Evolutionary conservation across 2,888 invertebrate genomes (phyloP).

Genomic region (Ennomos fuscantarius): DNA sequence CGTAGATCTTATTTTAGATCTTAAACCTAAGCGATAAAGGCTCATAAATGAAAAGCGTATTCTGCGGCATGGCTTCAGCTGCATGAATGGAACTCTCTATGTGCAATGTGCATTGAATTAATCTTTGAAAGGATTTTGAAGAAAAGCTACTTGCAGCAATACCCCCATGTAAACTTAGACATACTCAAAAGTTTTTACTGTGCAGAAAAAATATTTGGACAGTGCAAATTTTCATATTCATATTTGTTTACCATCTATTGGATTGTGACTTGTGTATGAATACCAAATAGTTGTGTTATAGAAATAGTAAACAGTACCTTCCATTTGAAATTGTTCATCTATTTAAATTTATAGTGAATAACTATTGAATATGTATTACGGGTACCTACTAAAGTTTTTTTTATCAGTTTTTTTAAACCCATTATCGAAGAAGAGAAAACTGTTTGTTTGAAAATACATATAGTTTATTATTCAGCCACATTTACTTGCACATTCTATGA

Average conservation of each 20-base stretch:
- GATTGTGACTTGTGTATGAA: too few species aligned
- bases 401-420: too few species aligned
- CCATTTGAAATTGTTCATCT: constrained; percentile 26
- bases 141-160: constrained; percentile 9
- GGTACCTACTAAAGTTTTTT: constrained; percentile 21
- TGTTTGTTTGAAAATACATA: constrained; percentile 32
- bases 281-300: too few species aligned
- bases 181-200: too few species aligned
- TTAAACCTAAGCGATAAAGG: constrained; percentile 5
- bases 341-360: constrained; percentile 29
- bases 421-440: constrained; percentile 26
- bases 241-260: too few species aligned
- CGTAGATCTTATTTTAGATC: constrained; percentile 2
- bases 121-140: constrained; percentile 51
- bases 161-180: background rate
- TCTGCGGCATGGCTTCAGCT: constrained; percentile 42
- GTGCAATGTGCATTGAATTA: constrained; percentile 47
- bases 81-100: constrained; percentile 43
- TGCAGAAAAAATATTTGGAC: too few species aligned
- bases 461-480: constrained; percentile 33
- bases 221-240: too few species aligned
- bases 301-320: constrained; percentile 8
- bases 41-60: background rate
- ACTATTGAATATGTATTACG: constrained; percentile 33
- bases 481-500: constrained; percentile 18